These are phyloP conservation scores for Spheniscus humboldti DNA, from an alignment of 2,797 vertebrate species.

Conservation along the genomic window DNA sequence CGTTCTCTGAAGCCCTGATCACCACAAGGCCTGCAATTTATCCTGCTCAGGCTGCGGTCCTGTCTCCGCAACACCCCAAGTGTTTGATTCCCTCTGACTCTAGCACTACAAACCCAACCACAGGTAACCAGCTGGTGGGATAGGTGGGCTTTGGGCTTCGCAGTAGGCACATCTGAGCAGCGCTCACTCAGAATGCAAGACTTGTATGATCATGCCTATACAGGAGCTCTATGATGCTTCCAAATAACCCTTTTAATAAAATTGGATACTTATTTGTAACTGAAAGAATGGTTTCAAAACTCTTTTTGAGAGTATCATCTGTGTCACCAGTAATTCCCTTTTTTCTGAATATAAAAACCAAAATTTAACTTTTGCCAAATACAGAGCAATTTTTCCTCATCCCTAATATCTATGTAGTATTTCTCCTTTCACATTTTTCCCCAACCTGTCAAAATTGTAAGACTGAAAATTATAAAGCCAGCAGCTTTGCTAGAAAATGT, in stretches of 20 bases:
- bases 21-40: neutral
- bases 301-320: neutral
- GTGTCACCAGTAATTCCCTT: neutral
- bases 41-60: neutral
- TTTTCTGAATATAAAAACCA: neutral
- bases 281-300: neutral
- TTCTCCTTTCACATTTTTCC: neutral
- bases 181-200: neutral
- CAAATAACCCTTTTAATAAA: neutral
- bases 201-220: neutral
- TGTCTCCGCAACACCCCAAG: fast-evolving
- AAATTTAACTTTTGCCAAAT: neutral
- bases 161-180: neutral
- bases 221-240: neutral
- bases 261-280: neutral
- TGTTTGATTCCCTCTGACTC: neutral
- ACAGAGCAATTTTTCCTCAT: neutral
- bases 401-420: neutral
- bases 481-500: conserved; percentile 36
- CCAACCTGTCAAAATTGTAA: neutral
- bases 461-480: conserved; percentile 16
- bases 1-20: neutral
- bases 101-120: neutral
- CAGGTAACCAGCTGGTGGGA: neutral
- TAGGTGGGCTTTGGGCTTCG: neutral